These are phyloP conservation scores for Alectoris magna DNA, from an alignment of 2,797 vertebrate genomes.

Conservation along the genomic window DNA sequence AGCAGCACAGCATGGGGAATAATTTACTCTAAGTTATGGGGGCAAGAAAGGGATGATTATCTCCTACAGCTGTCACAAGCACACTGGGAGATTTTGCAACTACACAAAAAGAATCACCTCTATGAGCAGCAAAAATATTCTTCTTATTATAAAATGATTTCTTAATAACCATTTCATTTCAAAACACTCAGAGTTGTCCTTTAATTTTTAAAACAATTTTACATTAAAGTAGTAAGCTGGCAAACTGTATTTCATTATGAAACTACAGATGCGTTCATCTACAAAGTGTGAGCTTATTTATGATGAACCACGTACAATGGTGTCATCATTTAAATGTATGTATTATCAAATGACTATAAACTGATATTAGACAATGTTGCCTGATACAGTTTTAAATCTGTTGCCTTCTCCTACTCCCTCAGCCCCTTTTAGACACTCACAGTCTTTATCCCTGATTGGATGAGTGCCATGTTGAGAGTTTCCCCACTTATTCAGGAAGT, in stretches of 20 bases:
- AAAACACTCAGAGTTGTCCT: not conserved
- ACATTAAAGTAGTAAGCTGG: too few relatives aligned
- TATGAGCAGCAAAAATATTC: not conserved
- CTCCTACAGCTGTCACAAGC: not conserved
- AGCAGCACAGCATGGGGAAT: not conserved
- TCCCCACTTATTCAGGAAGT: not conserved
- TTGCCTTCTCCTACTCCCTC: not conserved
- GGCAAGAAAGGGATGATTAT: not conserved
- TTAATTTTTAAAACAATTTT: not conserved
- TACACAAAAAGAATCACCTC: not conserved
- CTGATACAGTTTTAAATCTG: not conserved
- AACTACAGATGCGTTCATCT: not conserved
- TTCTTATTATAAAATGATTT: not conserved
- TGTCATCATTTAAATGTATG: not conserved
- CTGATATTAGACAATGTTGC: not conserved
- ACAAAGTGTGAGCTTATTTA: not conserved
- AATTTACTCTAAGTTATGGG: not conserved
- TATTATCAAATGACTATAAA: not conserved
- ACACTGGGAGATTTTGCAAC: not conserved
- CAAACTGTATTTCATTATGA: not conserved
- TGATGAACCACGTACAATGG: not conserved
- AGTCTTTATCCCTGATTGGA: not conserved
- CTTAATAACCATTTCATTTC: not conserved
- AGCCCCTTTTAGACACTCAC: not conserved
- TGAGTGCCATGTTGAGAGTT: not conserved